phyloP scores from a whole-genome alignment of 2,113 vertebrate genomes.

The Notechis scutatus region DNA sequence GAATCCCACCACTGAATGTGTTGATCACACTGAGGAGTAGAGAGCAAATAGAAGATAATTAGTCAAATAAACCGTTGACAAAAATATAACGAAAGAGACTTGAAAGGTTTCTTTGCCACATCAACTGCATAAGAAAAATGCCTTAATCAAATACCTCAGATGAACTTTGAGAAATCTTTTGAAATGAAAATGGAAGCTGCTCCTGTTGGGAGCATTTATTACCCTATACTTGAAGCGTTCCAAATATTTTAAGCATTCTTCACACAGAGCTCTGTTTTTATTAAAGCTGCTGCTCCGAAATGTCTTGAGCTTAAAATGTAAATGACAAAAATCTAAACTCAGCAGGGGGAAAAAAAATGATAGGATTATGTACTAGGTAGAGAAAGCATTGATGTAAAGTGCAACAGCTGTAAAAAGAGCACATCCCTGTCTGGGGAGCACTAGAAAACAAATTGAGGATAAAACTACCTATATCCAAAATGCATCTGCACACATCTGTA shows the following conservation, averaged over 20 bases:
- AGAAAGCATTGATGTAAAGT: not conserved
- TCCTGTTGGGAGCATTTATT: not conserved
- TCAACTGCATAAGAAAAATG: not conserved
- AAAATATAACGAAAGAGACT: not conserved
- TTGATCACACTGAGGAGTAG: slow-evolving; percentile 2
- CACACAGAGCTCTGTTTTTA: not conserved
- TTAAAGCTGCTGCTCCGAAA: not conserved
- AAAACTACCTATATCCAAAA: not conserved
- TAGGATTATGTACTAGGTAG: not conserved
- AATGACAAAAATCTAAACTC: not conserved
- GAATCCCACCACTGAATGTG: not conserved
- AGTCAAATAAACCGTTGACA: slow-evolving; percentile 15
- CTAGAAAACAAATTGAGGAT: not conserved
- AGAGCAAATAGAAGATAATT: slow-evolving; percentile 13
- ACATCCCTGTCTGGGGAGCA: not conserved
- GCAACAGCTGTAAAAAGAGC: not conserved
- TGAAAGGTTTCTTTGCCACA: not conserved
- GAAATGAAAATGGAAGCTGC: not conserved
- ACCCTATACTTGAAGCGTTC: not conserved
- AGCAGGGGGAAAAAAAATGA: not conserved
- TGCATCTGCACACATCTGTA: not conserved
- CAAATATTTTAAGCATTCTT: not conserved
- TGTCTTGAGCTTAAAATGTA: not conserved
- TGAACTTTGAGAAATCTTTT: not conserved
- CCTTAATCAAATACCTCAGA: slow-evolving; percentile 19